Conservation (phyloP, 2,113 vertebrate genomes). For the Mesocricetus auratus region DNA sequence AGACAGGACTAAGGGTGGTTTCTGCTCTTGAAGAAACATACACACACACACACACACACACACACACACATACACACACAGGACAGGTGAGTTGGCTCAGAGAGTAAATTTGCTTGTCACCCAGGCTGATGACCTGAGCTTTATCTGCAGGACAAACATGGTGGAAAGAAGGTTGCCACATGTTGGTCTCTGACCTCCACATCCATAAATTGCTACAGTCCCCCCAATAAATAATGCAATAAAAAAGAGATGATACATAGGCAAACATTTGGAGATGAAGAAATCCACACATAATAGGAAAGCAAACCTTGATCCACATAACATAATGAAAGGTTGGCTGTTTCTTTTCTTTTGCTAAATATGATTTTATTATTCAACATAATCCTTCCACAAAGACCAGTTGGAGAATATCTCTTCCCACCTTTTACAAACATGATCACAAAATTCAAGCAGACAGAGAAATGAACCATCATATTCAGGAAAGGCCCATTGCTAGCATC, state of each 20-base stretch:
- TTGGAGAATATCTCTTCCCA: neutral
- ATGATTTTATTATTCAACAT: neutral
- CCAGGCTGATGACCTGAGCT: neutral
- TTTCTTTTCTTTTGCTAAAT: neutral
- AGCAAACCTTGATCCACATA: fast-evolving
- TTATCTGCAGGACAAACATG: neutral
- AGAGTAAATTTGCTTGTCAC: neutral
- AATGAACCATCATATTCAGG: neutral
- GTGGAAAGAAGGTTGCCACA: neutral
- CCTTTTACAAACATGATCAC: neutral
- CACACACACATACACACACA: neutral
- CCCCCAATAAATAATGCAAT: neutral
- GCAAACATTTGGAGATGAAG: neutral
- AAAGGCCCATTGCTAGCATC: neutral
- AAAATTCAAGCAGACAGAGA: neutral
- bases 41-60: neutral
- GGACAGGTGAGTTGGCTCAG: neutral
- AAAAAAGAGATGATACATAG: neutral
- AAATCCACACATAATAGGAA: neutral
- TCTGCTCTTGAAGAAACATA: neutral
- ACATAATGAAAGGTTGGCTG: neutral
- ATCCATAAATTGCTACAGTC: neutral
- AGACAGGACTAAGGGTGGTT: neutral
- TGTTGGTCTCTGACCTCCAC: neutral
- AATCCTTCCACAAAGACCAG: neutral